Evolutionary conservation across 2,888 invertebrate species (phyloP).

Genomic region (Tipula lateralis): DNA sequence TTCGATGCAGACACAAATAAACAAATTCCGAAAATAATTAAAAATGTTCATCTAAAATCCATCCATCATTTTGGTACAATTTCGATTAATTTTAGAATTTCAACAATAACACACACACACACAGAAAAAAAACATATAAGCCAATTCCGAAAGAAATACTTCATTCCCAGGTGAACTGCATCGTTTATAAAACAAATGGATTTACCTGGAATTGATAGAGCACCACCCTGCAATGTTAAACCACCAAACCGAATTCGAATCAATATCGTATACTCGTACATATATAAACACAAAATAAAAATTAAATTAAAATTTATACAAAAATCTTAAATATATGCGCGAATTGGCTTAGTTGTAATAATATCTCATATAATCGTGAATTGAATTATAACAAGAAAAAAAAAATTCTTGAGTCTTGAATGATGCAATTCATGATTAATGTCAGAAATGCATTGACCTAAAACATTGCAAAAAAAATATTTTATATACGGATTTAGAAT

Average conservation of each 20-base stretch:
- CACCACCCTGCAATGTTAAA: background rate
- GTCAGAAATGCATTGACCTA: constrained; percentile 30
- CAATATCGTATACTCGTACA: no score
- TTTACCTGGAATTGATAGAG: background rate
- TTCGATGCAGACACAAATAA: background rate
- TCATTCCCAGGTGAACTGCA: background rate
- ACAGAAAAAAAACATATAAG: no score
- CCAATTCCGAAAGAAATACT: background rate
- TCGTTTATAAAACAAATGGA: background rate
- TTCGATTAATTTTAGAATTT: background rate
- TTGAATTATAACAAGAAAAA: background rate
- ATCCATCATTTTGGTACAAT: background rate
- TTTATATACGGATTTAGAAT: constrained; percentile 27
- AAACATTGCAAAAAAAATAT: constrained; percentile 25
- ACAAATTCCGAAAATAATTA: background rate
- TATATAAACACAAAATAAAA: background rate
- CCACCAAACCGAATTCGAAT: background rate
- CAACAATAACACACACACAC: background rate
- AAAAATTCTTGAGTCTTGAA: background rate
- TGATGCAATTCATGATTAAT: constrained; percentile 30
- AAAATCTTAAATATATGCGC: constrained; percentile 3
- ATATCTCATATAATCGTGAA: constrained; percentile 27
- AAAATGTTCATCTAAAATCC: background rate
- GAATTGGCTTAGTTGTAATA: constrained; percentile 12
- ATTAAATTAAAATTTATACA: background rate